phyloP scores from a whole-genome alignment of 2,797 vertebrate species.

The Fistularia tabacaria region DNA sequence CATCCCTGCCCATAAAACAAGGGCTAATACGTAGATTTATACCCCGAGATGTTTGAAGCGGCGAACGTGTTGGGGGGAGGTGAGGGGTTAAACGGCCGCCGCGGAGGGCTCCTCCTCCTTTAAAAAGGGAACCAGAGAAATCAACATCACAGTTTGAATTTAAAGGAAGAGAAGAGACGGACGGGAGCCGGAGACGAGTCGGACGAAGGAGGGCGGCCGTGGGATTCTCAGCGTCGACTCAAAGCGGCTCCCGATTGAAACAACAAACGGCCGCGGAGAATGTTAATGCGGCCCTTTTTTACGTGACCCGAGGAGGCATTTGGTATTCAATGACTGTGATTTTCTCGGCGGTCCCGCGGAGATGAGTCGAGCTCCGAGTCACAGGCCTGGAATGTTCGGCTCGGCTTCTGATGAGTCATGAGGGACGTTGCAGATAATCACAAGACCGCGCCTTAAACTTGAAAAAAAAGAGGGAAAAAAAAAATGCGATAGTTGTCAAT shows the following conservation, averaged over 20 bases:
- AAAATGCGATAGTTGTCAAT: slow-evolving; percentile 24
- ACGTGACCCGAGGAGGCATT: slow-evolving; percentile 15
- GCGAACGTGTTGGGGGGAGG: too few relatives aligned
- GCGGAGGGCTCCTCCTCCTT: too few relatives aligned
- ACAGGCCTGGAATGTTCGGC: slow-evolving; percentile 53
- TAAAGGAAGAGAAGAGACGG: background rate
- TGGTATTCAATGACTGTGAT: slow-evolving; percentile 13
- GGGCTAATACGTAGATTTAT: too few relatives aligned
- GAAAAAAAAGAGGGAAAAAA: slow-evolving; percentile 8
- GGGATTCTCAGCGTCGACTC: slow-evolving; percentile 29
- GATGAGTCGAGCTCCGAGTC: slow-evolving; percentile 43
- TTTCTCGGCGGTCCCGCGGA: slow-evolving; percentile 15
- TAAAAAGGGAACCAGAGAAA: background rate
- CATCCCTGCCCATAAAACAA: too few relatives aligned
- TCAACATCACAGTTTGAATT: background rate
- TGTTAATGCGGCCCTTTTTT: slow-evolving; percentile 4
- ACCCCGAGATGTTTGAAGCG: too few relatives aligned
- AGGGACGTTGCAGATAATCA: slow-evolving; percentile 42
- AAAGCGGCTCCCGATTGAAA: slow-evolving; percentile 29
- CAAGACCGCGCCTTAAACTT: slow-evolving; percentile 44
- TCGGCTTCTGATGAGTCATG: slow-evolving; percentile 56
- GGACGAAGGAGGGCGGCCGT: slow-evolving; percentile 25
- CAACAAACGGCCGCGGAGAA: slow-evolving; percentile 9
- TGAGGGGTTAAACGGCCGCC: too few relatives aligned
- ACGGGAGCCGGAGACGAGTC: slow-evolving; percentile 33